Evolutionary conservation across 37 sponge, comb jelly and placozoan genomes (phyloP), one percentile per base, ranked within the genome.

Genomic region (Amphimedon queenslandica): DNA sequence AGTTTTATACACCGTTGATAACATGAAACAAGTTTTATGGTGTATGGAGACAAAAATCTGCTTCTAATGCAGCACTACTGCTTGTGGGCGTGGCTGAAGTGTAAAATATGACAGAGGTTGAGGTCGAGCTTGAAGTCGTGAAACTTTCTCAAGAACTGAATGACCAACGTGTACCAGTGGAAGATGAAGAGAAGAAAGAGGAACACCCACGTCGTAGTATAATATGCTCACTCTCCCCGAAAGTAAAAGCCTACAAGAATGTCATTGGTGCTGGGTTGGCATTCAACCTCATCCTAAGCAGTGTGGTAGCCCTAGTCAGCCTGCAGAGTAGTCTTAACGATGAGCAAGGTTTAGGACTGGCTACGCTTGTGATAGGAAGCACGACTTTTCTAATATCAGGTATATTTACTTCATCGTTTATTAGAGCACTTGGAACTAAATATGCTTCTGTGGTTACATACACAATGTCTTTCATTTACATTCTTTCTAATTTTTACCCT

Each of bases 251-350:
- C 1, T 73, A 73, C 57, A 81, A 73, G 55, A 81, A 81, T 40
- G 57, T 73, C 2, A 43, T 33, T 32, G 82, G 82, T 20, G 20
- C 74, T 25, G 64, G 75, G 21, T 16, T 80, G 5, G 55, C 81
- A 21, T 31, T 61, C 31, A 4, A 74, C 28, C 21, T 85, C 21
- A 30, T 87, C 6, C 81, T 81, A 56, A 37, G 77, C 16, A 71
- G 66, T 21, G 76, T 81, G 39, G 18, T 39, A 25, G 71, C 67
- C 1, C 41, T 87, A 18, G 77, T 70, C 40, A 75, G 40, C 47
- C 87, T 87, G n/a, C 87, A 87, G 72, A 81, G 77, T 39, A 81
- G 82, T 41, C 57, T 87, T 29, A 76, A 76, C 35, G 71, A 68
- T 0, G n/a, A 1, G 1, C 75, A 38, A 8, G 81, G 87, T 16